Percentiles rank a stretch among this genome's conserved stretches.
phyloP scores from a whole-genome alignment of 2,888 invertebrate genomes.

The Trichopoda pennipes region DNA sequence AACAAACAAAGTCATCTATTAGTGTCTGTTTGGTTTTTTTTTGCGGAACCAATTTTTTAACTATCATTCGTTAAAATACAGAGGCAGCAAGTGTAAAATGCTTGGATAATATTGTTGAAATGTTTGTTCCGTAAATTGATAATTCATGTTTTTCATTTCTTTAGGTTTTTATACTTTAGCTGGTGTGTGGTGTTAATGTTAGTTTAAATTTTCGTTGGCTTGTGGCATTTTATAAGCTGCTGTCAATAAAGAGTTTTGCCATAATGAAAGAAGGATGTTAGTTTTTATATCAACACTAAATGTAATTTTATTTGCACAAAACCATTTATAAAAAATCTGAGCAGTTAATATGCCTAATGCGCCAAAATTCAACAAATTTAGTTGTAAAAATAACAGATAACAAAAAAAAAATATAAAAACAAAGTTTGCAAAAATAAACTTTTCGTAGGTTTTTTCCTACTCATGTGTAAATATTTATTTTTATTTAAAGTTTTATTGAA shows the following conservation, averaged over 20 bases:
- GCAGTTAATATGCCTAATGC: slow-evolving; percentile 50
- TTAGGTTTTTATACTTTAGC: neutral
- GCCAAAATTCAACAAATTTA: slow-evolving; percentile 30
- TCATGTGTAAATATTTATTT: slow-evolving; percentile 12
- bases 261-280: neutral
- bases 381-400: neutral
- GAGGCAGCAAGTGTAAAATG: slow-evolving; percentile 41
- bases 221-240: slow-evolving; percentile 20
- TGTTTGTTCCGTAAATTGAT: slow-evolving; percentile 50
- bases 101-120: slow-evolving; percentile 34
- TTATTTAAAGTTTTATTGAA: slow-evolving; percentile 8
- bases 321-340: slow-evolving; percentile 24
- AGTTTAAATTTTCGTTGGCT: slow-evolving; percentile 5
- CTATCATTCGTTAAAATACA: slow-evolving; percentile 47
- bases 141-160: slow-evolving; percentile 50
- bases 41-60: slow-evolving; percentile 1
- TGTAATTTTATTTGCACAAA: slow-evolving; percentile 44
- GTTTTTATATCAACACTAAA: slow-evolving; percentile 1
- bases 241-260: neutral
- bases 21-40: slow-evolving; percentile 7
- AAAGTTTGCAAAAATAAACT: neutral
- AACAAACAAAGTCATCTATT: slow-evolving; percentile 2
- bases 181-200: slow-evolving; percentile 9
- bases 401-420: neutral
- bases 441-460: neutral